Evolutionary conservation across 2,113 vertebrate genomes (phyloP), one percentile per base, ranked within the genome.

Genomic region (Mesembrinibis cayennensis): DNA sequence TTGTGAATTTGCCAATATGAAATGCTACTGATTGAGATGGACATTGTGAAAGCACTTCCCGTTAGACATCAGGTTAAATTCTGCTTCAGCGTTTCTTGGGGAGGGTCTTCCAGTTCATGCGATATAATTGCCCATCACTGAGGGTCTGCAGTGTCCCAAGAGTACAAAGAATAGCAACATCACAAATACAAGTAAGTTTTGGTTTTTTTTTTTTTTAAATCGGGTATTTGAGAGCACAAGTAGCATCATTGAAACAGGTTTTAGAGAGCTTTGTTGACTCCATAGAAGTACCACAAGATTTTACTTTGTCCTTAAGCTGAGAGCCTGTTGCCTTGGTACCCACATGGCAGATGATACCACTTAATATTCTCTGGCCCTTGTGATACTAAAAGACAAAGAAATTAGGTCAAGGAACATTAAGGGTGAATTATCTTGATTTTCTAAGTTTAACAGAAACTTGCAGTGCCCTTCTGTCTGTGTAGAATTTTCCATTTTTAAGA

Each of bases 391-490:
- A 89, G 76, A 66, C 58, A 72, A 85, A 90, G 63, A 90, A 83
- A 84, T 81, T 32, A 82, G 72, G 91, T 92, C 80, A 82, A 78
- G 65, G 77, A 96, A 53, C 80, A 81, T 82, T 62, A 94, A 78
- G 42, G 59, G 55, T 95, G 63, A 93, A 77, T 92, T 80, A 90
- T 69, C 30, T 56, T 82, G 18, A 72, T 83, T 95, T 95, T 73
- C 40, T 30, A 44, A 66, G 63, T 87, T 92, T 78, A 76, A 65
- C 65, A 53, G 84, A 66, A 81, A 92, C 71, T 82, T 66, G 81
- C 38, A n/a, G 32, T 90, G 30, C 40, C 59, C 32, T 95, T 90
- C n/a, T 81, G 16, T 36, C 72, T 42, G 22, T 55, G 20, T 45
- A 71, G 63, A 67, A 56, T 78, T 89, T 93, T 76, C 65, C 52